Base-by-base conservation (phyloP, 2,888 invertebrate species). In the Operophtera brumata region DNA sequence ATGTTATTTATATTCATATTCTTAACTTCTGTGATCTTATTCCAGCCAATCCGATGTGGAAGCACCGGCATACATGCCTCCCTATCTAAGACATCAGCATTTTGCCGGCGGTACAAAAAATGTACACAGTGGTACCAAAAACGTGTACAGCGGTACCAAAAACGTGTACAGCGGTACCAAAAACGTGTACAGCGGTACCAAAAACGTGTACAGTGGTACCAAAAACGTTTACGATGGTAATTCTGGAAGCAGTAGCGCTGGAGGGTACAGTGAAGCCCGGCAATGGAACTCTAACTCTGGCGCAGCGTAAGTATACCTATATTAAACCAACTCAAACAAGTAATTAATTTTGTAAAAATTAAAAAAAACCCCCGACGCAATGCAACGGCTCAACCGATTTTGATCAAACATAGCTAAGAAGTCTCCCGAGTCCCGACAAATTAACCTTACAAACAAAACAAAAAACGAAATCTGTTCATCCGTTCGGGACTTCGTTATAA, bases 31-130 rank as follows among this genome's bases (percentile, higher is more conserved):
- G 26, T 12, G 2, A 28, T 20, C 26, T 41, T 8, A 11, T 73
- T 70, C 1, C 70, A 89, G 89, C 2, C 86, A 86, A 83, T 79
- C 86, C 1, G 89, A 89, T 54, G 87, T 87, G 0, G 72, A 81
- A 62, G 86, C 88, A 0, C 87, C 88, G 0, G 64, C 74, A 0
- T 88, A 90, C 63, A 64, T 77, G 9, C 88, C 88, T 0, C 32
- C 83, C 0, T 81, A 86, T 57, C 54, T 79, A 44, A 81, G 67
- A 53, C 78, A 76, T 57, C 65, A 64, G 39, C 66, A 67, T 9
- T 73, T 61, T 46, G 9, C 51, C 10, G 36, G 62, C 0, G 62
- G 60, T 10, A 61, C 59, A 1, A 66, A 66, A 44, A 59, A 62
- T 12, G 46, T 41, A 6, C 63, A 65, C 32, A 14, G 49, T 1